These are phyloP conservation scores for Diorhabda sublineata DNA, from an alignment of 1,140 invertebrate species.

Conservation along the genomic window DNA sequence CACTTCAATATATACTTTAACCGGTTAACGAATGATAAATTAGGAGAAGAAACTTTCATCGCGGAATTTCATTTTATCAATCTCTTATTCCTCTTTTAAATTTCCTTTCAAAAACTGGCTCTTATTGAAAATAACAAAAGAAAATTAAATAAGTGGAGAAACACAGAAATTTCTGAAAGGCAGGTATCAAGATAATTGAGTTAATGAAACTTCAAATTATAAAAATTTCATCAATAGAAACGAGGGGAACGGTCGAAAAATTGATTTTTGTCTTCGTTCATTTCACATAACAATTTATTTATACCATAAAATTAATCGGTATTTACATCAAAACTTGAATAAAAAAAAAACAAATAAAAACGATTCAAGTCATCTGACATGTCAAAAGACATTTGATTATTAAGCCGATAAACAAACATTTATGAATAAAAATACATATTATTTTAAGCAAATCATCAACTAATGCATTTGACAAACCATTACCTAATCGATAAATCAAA, in stretches of 20 bases:
- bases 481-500: conserved; percentile 34
- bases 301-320: not conserved
- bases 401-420: not conserved
- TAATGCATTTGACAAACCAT: not conserved
- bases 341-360: too few species aligned
- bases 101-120: not conserved
- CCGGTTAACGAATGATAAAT: conserved; percentile 19
- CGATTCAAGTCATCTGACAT: too few species aligned
- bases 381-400: too few species aligned
- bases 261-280: conserved; percentile 14
- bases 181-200: conserved; percentile 19
- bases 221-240: conserved; percentile 18
- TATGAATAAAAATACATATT: not conserved
- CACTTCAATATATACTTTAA: conserved; percentile 16
- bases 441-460: not conserved
- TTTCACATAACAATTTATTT: not conserved
- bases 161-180: conserved; percentile 18
- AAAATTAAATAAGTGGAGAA: conserved; percentile 14
- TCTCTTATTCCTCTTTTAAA: not conserved
- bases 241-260: conserved; percentile 3
- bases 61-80: not conserved
- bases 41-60: not conserved
- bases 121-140: conserved; percentile 13
- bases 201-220: conserved; percentile 24
- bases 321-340: too few species aligned